Base-by-base conservation (phyloP, 2,888 invertebrate species). In the Tubiluchus corallicola region DNA sequence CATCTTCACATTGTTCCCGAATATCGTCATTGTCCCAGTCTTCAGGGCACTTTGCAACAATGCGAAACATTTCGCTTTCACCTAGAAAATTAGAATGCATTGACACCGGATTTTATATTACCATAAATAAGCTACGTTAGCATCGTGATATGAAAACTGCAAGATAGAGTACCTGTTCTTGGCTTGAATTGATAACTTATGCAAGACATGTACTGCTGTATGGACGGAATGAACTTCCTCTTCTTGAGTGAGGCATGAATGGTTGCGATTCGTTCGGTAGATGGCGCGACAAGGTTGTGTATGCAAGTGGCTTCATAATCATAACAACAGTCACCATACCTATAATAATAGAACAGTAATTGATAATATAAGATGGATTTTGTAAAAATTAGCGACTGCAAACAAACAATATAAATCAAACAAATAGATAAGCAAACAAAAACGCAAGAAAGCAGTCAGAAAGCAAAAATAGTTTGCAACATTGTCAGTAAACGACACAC, bases 301-400 rank as follows among this genome's bases (percentile, higher is more conserved):
- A 29, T 9, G n/a, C 29, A 29, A 9, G 29, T 29, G 9, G 29
- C n/a, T 29, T 29, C 29, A n/a, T 29, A 29, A n/a, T 29, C 29
- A 29, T 29, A 29, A n/a, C 29, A 29, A 29, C 29, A 29, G 29
- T 29, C 29, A 29, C 29, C 29, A n/a, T 29, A 29, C 29, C 29
- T 9, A n/a, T 29, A n/a, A n/a, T n/a, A 29, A 9, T 29, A 9
- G 29, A n/a, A n/a, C n/a, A n/a, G n/a, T n/a, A n/a, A n/a, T n/a
- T n/a, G n/a, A n/a, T n/a, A n/a, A n/a, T n/a, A n/a, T n/a, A n/a
- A n/a, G n/a, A n/a, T n/a, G n/a, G n/a, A n/a, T n/a, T n/a, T n/a
- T n/a, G n/a, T n/a, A n/a, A n/a, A n/a, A n/a, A n/a, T n/a, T n/a
- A n/a, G n/a, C n/a, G n/a, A n/a, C n/a, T n/a, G n/a, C n/a, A n/a